Base-by-base conservation (phyloP, 2,797 vertebrate species). In the Peromyscus attwateri region DNA sequence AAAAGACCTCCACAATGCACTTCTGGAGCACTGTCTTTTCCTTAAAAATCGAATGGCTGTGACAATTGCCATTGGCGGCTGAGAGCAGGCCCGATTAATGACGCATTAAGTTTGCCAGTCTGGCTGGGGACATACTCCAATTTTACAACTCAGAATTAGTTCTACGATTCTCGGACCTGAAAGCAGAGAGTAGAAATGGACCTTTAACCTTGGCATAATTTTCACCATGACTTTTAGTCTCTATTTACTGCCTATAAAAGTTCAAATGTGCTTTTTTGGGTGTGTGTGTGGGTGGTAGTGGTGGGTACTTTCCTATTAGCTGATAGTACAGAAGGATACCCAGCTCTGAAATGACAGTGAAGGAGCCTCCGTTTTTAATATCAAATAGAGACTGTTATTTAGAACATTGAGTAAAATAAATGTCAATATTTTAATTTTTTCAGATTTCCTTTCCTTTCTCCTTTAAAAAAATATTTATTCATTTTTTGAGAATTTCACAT, bases 1-100 rank as follows among this genome's bases (percentile, higher is more conserved):
- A 96, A 98, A 93, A 98, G 98, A 98, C 97, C 98, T 98, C 97
- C 98, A 97, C 97, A 97, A 93, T 95, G 97, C 96, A 93, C 98
- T 98, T 97, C 94, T 43, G 95, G 66, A 64, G 93, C 91, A 88
- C 94, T 94, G 95, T 89, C 73, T 97, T 98, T 98, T 98, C 97
- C 97, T 98, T 98, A 93, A 97, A 98, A 98, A 97, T 95, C 81
- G 82, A 98, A 98, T 94, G 98, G 97, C 98, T 98, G 98, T 98
- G 95, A 98, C 97, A 97, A 60, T 96, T 98, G 97, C 87, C 95
- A 52, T 92, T 87, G 92, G 94, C 2, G 8, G 71, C 94, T 97
- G 83, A 95, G 92, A 98, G 95, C 95, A 96, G 80, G 80, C 84
- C 91, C 55, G 92, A 97, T 97, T 95, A 97, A 98, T 96, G 96